Evolutionary conservation across 1,140 invertebrate species (phyloP), one percentile per base, ranked within the genome.

Genomic region (Pseudomyrmex flavicornis): DNA sequence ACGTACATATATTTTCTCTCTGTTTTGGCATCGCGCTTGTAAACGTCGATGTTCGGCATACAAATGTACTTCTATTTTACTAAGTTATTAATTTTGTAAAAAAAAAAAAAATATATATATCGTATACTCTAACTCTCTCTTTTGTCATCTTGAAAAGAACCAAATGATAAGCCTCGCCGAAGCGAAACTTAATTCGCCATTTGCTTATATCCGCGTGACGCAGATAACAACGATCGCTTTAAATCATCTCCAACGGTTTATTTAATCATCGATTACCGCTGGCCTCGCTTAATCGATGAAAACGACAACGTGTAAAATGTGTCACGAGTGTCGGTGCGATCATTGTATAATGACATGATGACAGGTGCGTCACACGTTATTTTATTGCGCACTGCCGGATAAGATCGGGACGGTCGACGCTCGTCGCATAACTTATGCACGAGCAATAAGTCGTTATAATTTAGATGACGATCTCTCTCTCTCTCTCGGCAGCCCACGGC

Each of bases 381-480:
- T 85, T 88, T 77, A 88, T 85, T 85, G 82, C 70, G 13, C 13
- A 15, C 5, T 35, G 26, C 4, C 46, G 76, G 88, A 89, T 89
- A 89, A 89, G 80, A 89, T 89, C 85, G 46, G 63, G 1, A 35
- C 65, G 63, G 22, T 17, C 20, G 72, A 87, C 74, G 74, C 72
- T 87, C 44, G 82, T 73, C 88, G 86, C 85, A 79, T 83, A 82
- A 89, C 65, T 82, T 76, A 48, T 35, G 5, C 35, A 35, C 70
- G 17, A 52, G 68, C 59, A 26, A 59, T 61, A 59, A 54, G 62
- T 69, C 74, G 70, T 58, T 74, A 63, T 79, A 82, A 89, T 88
- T 89, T 89, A 89, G 88, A 89, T 89, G 85, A 86, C 68, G 82
- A 89, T 89, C 88, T 89, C 52, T 35, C 35, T 35, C 35, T 35